Base-by-base conservation (phyloP, 2,797 vertebrate species). In the Mus spretus region DNA sequence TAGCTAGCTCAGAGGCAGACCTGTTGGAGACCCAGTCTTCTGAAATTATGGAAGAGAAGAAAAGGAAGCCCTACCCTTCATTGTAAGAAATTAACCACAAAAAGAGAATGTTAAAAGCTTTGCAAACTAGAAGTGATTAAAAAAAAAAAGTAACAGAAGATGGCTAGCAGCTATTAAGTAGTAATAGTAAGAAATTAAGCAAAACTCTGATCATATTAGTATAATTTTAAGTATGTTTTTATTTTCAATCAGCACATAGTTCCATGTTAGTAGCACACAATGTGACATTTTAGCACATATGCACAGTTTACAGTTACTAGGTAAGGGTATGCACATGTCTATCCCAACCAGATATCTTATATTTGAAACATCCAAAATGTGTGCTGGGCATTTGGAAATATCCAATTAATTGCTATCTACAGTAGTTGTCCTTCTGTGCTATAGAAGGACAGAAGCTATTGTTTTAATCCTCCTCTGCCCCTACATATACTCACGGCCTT, bases 111-210 rank as follows among this genome's bases (percentile, higher is more conserved):
- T 5, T 4, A 89, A 93, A 91, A 26, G 3, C 28, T 77, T 77
- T 65, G 6, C 44, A 96, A 72, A 55, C 57, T 50, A 72, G 31
- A 91, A 85, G 9, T 47, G 40, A 74, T 75, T 88, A 92, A 40
- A 85, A 19, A 11, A 11, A 95, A 93, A 75, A 80, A 61, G 28
- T 81, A 90, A 44, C 7, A 37, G 79, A 91, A 34, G 44, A 96
- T 74, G 24, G 14, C 75, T 50, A 74, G 26, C 26, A 81, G 8
- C 28, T 79, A 79, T 6, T 93, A 22, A 77, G 11, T 53, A 78
- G 67, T 50, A 83, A 31, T 67, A 91, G 74, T 57, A 93, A 40
- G 59, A 90, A 86, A 86, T 91, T 83, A 79, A 96, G 65, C 14
- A 26, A 34, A 95, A 94, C 72, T 78, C 1, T 91, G 86, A 57